Conservation (phyloP, 2,888 invertebrate genomes). For the Ophion ventricosus region DNA sequence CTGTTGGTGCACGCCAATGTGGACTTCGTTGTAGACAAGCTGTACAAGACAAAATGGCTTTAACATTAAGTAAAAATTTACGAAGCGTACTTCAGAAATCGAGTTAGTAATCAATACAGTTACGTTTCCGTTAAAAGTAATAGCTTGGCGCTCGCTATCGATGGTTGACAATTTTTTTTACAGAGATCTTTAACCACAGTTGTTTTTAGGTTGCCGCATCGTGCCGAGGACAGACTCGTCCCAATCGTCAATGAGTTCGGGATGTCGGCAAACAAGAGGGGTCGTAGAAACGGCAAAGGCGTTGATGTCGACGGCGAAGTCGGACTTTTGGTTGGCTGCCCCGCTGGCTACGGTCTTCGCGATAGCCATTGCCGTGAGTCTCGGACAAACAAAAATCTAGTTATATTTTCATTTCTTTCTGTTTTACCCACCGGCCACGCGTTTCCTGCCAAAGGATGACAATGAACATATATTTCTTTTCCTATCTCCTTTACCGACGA, state of each 20-base stretch:
- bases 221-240: slow-evolving; percentile 71
- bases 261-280: slow-evolving; percentile 65
- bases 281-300: slow-evolving; percentile 63
- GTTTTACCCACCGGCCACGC: not conserved
- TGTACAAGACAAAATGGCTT: slow-evolving; percentile 74
- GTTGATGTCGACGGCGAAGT: slow-evolving; percentile 73
- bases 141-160: slow-evolving; percentile 52
- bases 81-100: slow-evolving; percentile 71
- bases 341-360: slow-evolving; percentile 76
- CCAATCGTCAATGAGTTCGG: slow-evolving; percentile 68
- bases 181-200: slow-evolving; percentile 79
- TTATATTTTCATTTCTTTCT: not conserved
- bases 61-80: slow-evolving; percentile 73
- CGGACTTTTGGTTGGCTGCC: slow-evolving; percentile 76
- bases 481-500: not conserved
- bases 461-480: not conserved
- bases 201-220: slow-evolving; percentile 77
- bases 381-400: not conserved
- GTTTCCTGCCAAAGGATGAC: not conserved
- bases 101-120: slow-evolving; percentile 70
- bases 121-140: slow-evolving; percentile 13
- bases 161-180: slow-evolving; percentile 72
- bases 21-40: slow-evolving; percentile 75
- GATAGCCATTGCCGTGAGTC: slow-evolving; percentile 75
- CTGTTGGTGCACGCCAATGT: slow-evolving; percentile 71